Conservation (phyloP, 1,140 invertebrate genomes). For the Palaemon carinicauda region DNA sequence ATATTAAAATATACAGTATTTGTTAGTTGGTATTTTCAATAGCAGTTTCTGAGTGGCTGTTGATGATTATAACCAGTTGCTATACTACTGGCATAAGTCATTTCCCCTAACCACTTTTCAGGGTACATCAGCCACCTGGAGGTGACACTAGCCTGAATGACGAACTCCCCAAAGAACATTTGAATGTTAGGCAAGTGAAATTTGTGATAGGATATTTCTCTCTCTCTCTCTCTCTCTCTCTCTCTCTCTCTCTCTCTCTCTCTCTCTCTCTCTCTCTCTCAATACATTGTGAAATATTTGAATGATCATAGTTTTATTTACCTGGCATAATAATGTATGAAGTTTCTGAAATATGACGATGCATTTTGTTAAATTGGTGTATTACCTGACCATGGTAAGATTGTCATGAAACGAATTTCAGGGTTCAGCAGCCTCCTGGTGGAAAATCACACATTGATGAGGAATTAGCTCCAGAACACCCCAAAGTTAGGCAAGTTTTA, state of each 20-base stretch:
- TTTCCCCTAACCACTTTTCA: too few species aligned
- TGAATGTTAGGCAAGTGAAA: background rate
- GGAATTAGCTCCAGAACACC: slow-evolving; percentile 1
- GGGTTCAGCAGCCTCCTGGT: slow-evolving; percentile 38
- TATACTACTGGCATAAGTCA: too few species aligned
- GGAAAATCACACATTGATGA: slow-evolving; percentile 17
- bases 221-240: slow-evolving; percentile 9
- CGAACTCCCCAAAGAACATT: too few species aligned
- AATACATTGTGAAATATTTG: background rate
- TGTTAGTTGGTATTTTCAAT: too few species aligned
- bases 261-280: slow-evolving; percentile 5
- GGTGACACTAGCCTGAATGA: too few species aligned
- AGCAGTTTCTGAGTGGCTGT: too few species aligned
- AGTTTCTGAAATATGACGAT: background rate
- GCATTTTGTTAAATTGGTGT: background rate
- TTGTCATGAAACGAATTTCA: background rate
- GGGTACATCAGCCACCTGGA: too few species aligned
- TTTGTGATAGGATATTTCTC: background rate
- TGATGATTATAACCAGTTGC: too few species aligned
- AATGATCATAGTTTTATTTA: background rate
- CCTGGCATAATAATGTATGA: background rate
- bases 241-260: slow-evolving; percentile 8
- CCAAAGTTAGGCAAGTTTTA: slow-evolving; percentile 27
- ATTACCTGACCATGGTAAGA: background rate
- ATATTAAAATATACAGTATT: too few species aligned